Conservation (phyloP, 2,113 vertebrate species). For the Rhinogobius similis region DNA sequence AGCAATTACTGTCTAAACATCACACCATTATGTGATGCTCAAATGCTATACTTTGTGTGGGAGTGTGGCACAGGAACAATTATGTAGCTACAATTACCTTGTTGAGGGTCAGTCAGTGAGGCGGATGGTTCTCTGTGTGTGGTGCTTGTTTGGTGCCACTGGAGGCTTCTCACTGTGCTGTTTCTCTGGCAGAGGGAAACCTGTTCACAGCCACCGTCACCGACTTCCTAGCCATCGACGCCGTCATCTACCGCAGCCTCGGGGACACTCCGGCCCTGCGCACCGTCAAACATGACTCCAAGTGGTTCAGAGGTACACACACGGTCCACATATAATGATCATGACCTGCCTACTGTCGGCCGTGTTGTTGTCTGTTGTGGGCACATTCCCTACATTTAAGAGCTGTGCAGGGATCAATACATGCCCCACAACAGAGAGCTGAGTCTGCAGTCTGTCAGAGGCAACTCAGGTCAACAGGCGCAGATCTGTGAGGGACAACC, state of each 20-base stretch:
- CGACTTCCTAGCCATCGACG: conserved; percentile 95
- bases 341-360: neutral
- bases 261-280: conserved; percentile 90
- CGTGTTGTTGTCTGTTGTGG: conserved; percentile 25
- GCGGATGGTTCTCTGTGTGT: conserved; percentile 33
- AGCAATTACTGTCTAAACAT: conserved; percentile 26
- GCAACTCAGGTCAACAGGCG: conserved; percentile 21
- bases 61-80: conserved; percentile 20
- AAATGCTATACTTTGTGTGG: conserved; percentile 1
- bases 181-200: conserved; percentile 83
- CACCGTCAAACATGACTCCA: conserved; percentile 96
- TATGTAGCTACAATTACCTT: conserved; percentile 39
- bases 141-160: conserved; percentile 21
- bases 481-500: neutral
- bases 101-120: conserved; percentile 22
- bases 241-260: conserved; percentile 95
- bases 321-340: neutral
- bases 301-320: conserved; percentile 92
- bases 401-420: conserved; percentile 34
- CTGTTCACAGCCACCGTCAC: conserved; percentile 96
- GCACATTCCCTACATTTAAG: conserved; percentile 31
- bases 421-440: conserved; percentile 25
- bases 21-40: conserved; percentile 33
- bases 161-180: conserved; percentile 23
- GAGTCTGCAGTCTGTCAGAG: conserved; percentile 49